Evolutionary conservation across 2,113 vertebrate genomes (phyloP), one percentile per base, ranked within the genome.

Genomic region (Odontesthes bonariensis): DNA sequence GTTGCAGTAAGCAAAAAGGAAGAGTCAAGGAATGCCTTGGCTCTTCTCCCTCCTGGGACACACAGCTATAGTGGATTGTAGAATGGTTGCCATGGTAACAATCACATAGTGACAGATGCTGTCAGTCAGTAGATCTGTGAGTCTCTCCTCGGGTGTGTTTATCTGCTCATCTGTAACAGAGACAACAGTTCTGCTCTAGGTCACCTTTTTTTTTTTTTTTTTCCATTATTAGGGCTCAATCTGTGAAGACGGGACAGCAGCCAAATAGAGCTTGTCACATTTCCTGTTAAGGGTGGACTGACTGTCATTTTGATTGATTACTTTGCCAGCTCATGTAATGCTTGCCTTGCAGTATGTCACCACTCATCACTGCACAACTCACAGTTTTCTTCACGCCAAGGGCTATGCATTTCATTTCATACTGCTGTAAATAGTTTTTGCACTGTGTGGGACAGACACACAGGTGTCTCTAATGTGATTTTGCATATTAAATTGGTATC

Each of bases 301-400:
- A 23, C 57, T 91, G 91, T 86, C 83, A 87, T 69, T 81, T 80
- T 93, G 91, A 93, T 89, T 89, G 90, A 93, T 92, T 84, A 77
- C 72, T 63, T 84, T 58, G 77, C 85, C 78, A 71, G 53, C 80
- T 79, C 75, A 62, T 82, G 75, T 33, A 85, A 77, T 81, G 81
- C 86, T 91, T 84, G 75, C 79, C 83, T 86, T 89, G 86, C 88
- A 88, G 74, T 82, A 60, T 81, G 72, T 83, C 73, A 56, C 22
- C 38, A 33, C 66, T 68, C 77, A 33, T 72, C 60, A 72, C 61
- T 51, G 60, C 64, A 79, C 54, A 56, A 69, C 69, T 77, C 47
- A 49, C 31, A 71, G 19, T 16, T 73, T 73, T 49, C 9, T 40
- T 27, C 42, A n/a, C 67, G 35, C 56, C 51, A 42, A 33, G 27